Evolutionary conservation across 1,140 invertebrate species (phyloP), one percentile per base, ranked within the genome.

Genomic region (Muscidifurax raptorellus): DNA sequence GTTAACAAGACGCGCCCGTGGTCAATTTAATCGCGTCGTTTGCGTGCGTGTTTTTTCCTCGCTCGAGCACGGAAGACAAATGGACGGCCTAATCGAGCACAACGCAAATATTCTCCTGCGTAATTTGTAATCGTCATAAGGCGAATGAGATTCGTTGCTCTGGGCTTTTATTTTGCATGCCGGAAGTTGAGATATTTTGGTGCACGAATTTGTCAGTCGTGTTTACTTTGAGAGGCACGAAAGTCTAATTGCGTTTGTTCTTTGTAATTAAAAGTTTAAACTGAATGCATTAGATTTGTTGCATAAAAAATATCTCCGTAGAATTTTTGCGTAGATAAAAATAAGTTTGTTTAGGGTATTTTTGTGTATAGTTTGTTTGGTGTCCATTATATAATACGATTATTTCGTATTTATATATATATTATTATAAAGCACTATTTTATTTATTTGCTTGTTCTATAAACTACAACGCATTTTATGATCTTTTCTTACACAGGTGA

Each of bases 61-160:
- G 22, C 59, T 40, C 12, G 0, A n/a, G 22, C 36, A 22, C 59
- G 30, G 59, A 28, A 72, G 82, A 83, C 64, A 72, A 78, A 78
- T 27, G 75, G 59, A 71, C 28, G 30, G 59, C 66, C 75, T 78
- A 72, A 83, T 83, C 52, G 74, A 69, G n/a, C 47, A 36, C 28
- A 59, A 83, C 67, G 75, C 40, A 83, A 78, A 83, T 78, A 78
- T 83, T 83, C 64, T 25, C 82, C 18, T 22, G 32, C 5, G 40
- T 83, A 83, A 78, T 83, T 83, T 83, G 52, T 76, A 82, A 82
- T 82, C 52, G 13, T 82, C 80, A 81, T 72, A 59, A 59, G 44
- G 15, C 69, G 32, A n/a, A 28, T 0, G 25, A 72, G 25, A 81
- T 81, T 81, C 80, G 47, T 72, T 52, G 44, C 28, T 40, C 18